Base-by-base conservation (phyloP, 2,888 invertebrate genomes). In the Didymodactylos carnosus region DNA sequence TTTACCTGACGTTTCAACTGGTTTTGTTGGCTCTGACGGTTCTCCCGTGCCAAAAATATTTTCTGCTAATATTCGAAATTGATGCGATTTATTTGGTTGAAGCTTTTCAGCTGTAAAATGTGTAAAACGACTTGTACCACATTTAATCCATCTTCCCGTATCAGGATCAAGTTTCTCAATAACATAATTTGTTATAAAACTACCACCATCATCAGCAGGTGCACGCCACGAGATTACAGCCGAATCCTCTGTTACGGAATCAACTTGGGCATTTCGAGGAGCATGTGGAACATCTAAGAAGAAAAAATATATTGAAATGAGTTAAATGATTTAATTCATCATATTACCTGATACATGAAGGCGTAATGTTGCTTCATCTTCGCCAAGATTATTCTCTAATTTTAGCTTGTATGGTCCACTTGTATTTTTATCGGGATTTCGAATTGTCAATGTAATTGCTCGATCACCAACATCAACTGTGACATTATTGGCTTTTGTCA, bases 31-130 rank as follows among this genome's bases (percentile, higher is more conserved):
- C 25, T 75, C 40, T 14, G 71, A 90, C 5, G 95, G 93, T 78
- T 97, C 95, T 1, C 95, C 94, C 78, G 91, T 90, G 35, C 98
- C 98, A 81, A 95, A 94, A 80, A 93, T 90, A 84, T 99, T 99
- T 85, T 98, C 98, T 75, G 98, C 98, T 86, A 91, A 89, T 0
- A 99, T 95, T 77, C 95, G 88, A 87, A 99, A 98, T 78, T 99
- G 95, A 82, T 98, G 99, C 73, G 92, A 91, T 78, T 94, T 92
- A 77, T 94, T 91, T 83, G 97, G 94, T 1, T 91, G 90, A 75
- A 99, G 85, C 0, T 97, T 97, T 83, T 94, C 94, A 0, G 94
- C 93, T 71, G 89, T 89, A 49, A 29, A 75, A 76, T 41, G 70
- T 39, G 69, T 69, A 11, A 13, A 39, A 41, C 40, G 69, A 39